Percentiles rank a stretch among this genome's conserved stretches.
Conservation (phyloP, 2,888 invertebrate species). For the Zaprionus bogoriensis region DNA sequence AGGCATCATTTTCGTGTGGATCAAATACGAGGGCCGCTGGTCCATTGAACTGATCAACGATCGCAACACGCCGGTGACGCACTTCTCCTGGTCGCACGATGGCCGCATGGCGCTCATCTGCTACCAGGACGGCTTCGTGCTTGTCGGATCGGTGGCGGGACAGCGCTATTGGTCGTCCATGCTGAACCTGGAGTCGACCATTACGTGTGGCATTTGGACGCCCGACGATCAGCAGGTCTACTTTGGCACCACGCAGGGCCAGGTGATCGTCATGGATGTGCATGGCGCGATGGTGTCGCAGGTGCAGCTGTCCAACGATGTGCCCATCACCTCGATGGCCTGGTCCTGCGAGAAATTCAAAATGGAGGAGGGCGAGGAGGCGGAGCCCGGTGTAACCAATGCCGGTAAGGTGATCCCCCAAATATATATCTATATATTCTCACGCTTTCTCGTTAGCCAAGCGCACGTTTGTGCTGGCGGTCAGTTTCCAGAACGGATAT, state of each 20-base stretch:
- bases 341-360: constrained; percentile 99
- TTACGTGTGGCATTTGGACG: constrained; percentile 98
- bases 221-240: constrained; percentile 98
- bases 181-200: constrained; percentile 95
- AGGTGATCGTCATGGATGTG: constrained; percentile 98
- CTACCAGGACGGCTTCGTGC: constrained; percentile 98
- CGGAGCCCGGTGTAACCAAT: constrained; percentile 85
- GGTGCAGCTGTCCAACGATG: constrained; percentile 92
- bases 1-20: constrained; percentile 99
- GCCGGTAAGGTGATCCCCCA: constrained; percentile 79
- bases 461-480: constrained; percentile 91
- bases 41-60: constrained; percentile 99
- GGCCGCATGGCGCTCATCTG: constrained; percentile 99
- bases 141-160: constrained; percentile 98
- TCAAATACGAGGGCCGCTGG: constrained; percentile 99
- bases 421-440: background rate
- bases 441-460: constrained; percentile 83
- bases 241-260: constrained; percentile 97
- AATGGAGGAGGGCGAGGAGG: constrained; percentile 96
- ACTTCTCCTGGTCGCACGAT: constrained; percentile 99
- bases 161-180: constrained; percentile 99
- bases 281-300: constrained; percentile 97
- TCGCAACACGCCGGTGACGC: constrained; percentile 97
- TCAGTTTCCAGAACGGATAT: constrained; percentile 94
- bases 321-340: constrained; percentile 94